Base-by-base conservation (phyloP, 2,113 vertebrate genomes). In the Scomber japonicus region DNA sequence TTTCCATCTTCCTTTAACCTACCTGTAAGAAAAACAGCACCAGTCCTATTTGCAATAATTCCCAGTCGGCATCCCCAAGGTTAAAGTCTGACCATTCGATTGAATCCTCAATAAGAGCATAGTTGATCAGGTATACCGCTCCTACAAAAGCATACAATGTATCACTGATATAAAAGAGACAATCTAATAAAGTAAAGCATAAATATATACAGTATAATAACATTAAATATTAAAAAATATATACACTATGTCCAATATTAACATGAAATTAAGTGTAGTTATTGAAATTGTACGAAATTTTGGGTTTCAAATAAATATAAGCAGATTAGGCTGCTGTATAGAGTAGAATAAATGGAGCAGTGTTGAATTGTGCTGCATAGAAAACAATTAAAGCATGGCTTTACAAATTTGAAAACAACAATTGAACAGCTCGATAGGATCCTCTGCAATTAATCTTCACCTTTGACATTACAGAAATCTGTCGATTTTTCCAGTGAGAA, bases 1-100 rank as follows among this genome's bases (percentile, higher is more conserved):
- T 57, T 59, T n/a, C 3, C 44, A 5, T 55, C 63, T 50, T 49
- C 3, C 16, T 74, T 74, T 2, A 5, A 77, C 81, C 35, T 76
- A 92, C 92, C 83, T 95, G 95, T 53, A 95, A 82, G 80, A 91
- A 91, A 40, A 95, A 93, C 68, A 96, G 11, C 24, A 66, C 87
- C 3, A 95, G 83, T 54, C 93, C 94, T 59, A 78, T 80, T 53
- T 88, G 31, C 15, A 94, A 69, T 5, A 92, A 51, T 30, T 87
- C 57, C 30, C 54, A 1, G 1, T 88, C 78, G 0, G 82, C 11
- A 13, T 61, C 0, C 0, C 24, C 0, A 27, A 93, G 24, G 4
- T 30, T 76, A 51, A 90, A 94, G 17, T 84, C 17, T 0, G 7
- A 0, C 94, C 94, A 95, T 0, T 3, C 0, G 13, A 94, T 89